A percentile compares a stretch with the other conserved stretches of the same genome.
Conservation (phyloP, 2,113 vertebrate species). For the Oreochromis tanganicae region DNA sequence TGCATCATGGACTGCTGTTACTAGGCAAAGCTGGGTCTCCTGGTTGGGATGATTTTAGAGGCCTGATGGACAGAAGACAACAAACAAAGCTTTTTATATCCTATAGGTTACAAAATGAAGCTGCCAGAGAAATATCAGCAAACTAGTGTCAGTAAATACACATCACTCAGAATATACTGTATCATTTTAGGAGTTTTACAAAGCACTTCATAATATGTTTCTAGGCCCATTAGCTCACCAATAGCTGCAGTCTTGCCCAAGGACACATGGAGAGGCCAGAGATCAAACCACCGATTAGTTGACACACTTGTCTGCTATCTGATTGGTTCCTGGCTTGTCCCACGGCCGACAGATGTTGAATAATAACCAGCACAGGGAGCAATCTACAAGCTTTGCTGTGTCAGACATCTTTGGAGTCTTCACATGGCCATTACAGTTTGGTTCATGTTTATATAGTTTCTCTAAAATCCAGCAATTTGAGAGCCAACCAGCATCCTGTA, state of each 20-base stretch:
- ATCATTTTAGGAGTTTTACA: background rate
- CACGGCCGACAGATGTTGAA: fast-evolving
- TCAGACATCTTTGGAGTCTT: background rate
- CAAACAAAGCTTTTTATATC: background rate
- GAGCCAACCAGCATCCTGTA: background rate
- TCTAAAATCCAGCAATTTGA: background rate
- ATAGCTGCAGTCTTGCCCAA: background rate
- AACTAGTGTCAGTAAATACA: background rate
- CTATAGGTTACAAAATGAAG: background rate
- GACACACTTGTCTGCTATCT: background rate
- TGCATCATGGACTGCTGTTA: background rate
- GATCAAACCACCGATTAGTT: background rate
- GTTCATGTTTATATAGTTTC: background rate
- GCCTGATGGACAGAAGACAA: background rate
- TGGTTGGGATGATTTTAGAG: background rate
- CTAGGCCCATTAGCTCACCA: background rate
- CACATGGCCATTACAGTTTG: background rate
- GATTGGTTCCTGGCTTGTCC: background rate
- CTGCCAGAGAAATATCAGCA: background rate
- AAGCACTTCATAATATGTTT: background rate
- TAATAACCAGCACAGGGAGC: background rate
- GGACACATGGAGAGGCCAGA: background rate
- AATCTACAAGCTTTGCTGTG: background rate
- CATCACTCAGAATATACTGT: background rate
- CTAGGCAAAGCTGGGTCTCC: background rate